phyloP scores from a whole-genome alignment of 2,113 vertebrate species.

The Triplophysa tibetana region DNA sequence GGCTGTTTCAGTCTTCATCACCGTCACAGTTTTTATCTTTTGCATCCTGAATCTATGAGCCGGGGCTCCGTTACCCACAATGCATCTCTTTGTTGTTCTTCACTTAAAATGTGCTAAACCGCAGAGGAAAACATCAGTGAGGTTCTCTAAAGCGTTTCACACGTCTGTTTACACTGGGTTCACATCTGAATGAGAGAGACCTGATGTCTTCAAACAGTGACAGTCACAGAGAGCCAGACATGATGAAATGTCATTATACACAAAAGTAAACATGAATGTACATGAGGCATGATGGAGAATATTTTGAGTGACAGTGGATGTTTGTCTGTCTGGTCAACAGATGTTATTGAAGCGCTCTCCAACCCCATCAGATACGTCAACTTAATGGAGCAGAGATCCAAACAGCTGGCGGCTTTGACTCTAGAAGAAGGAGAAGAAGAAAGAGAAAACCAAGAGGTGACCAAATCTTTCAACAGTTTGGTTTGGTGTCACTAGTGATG shows the following conservation, averaged over 20 bases:
- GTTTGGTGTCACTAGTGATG: no score
- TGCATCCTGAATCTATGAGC: slow-evolving; percentile 10
- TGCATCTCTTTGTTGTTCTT: slow-evolving; percentile 7
- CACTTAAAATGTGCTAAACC: slow-evolving; percentile 28
- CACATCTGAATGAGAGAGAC: background rate
- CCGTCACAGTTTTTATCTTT: background rate
- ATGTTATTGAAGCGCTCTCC: slow-evolving; percentile 97
- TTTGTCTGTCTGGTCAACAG: slow-evolving; percentile 66
- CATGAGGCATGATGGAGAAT: no score
- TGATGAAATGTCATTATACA: no score
- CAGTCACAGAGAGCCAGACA: no score
- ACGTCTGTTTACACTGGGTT: background rate
- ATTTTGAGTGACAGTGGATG: no score
- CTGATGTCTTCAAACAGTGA: no score
- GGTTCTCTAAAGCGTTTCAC: slow-evolving; percentile 36
- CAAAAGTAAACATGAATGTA: no score
- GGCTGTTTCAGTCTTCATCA: background rate
- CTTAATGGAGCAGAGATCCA: slow-evolving; percentile 96
- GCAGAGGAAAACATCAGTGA: slow-evolving; percentile 4
- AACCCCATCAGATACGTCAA: slow-evolving; percentile 97
- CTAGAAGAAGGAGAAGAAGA: slow-evolving; percentile 90
- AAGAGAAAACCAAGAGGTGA: slow-evolving; percentile 85
- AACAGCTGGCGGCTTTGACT: slow-evolving; percentile 92
- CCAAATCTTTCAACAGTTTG: background rate
- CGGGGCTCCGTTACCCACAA: background rate